A percentile compares a stretch with the other conserved stretches of the same genome.
These are phyloP conservation scores for Lasioglossum vierecki DNA, from an alignment of 2,888 invertebrate species.

Conservation along the genomic window DNA sequence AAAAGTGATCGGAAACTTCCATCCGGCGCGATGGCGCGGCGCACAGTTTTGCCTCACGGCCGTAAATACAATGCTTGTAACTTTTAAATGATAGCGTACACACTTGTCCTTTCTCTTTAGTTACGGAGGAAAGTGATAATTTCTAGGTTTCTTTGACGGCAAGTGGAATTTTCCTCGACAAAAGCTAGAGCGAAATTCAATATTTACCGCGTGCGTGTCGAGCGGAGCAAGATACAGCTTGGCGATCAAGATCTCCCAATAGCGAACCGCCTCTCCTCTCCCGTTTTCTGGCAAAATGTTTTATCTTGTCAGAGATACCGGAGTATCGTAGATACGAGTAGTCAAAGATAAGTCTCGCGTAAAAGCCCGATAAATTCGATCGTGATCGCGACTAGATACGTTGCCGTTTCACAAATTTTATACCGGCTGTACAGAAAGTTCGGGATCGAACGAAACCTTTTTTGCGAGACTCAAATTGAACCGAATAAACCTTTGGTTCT, in stretches of 20 bases:
- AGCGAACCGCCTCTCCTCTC: not conserved
- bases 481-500: too few relatives aligned
- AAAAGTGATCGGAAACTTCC: slow-evolving; percentile 10
- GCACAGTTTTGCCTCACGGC: not conserved
- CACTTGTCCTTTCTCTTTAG: slow-evolving; percentile 7
- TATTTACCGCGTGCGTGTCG: not conserved
- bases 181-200: slow-evolving; percentile 6
- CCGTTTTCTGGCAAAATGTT: slow-evolving; percentile 11
- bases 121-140: not conserved
- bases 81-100: slow-evolving; percentile 1
- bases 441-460: too few relatives aligned
- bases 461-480: too few relatives aligned
- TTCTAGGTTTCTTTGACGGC: not conserved
- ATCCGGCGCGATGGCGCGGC: not conserved
- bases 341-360: slow-evolving; percentile 4
- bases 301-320: not conserved
- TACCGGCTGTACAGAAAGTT: too few relatives aligned
- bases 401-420: not conserved
- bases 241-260: not conserved
- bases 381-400: slow-evolving; percentile 11
- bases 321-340: not conserved
- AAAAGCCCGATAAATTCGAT: slow-evolving; percentile 7
- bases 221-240: not conserved
- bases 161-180: not conserved
- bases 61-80: slow-evolving; percentile 3